These are phyloP conservation scores for Meloidogyne floridensis DNA, from an alignment of 1,140 invertebrate genomes.

Conservation along the genomic window DNA sequence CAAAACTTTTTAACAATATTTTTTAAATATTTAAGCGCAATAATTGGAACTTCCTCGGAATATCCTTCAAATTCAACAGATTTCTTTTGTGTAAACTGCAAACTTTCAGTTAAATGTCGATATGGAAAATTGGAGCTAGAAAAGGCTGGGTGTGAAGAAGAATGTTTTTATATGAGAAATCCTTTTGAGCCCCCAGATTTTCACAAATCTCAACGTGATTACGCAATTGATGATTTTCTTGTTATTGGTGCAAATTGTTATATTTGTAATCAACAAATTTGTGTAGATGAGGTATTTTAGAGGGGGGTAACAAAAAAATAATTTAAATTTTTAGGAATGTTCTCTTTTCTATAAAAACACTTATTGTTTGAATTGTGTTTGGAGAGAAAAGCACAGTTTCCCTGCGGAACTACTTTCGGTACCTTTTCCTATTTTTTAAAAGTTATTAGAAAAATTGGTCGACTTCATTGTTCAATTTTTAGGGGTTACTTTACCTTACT, in stretches of 20 bases:
- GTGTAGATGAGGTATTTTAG: slow-evolving; percentile 29
- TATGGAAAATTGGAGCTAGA: slow-evolving; percentile 38
- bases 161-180: slow-evolving; percentile 33
- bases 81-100: slow-evolving; percentile 28
- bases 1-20: not conserved
- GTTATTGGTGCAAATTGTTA: slow-evolving; percentile 27
- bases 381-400: slow-evolving; percentile 24
- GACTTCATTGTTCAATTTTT: too few relatives aligned
- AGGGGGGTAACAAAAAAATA: not conserved
- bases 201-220: slow-evolving; percentile 33
- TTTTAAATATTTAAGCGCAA: slow-evolving; percentile 1
- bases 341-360: slow-evolving; percentile 30
- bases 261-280: slow-evolving; percentile 36
- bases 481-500: too few relatives aligned
- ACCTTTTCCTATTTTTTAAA: not conserved
- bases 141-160: slow-evolving; percentile 26
- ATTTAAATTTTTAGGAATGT: slow-evolving; percentile 19
- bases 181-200: slow-evolving; percentile 33
- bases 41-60: slow-evolving; percentile 10
- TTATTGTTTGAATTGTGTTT: slow-evolving; percentile 26
- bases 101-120: slow-evolving; percentile 27
- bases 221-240: slow-evolving; percentile 31
- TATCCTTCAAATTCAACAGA: slow-evolving; percentile 10
- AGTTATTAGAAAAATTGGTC: too few relatives aligned
- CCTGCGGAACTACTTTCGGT: slow-evolving; percentile 23